Evolutionary conservation across 2,113 vertebrate species (phyloP), one percentile per base, ranked within the genome.

Genomic region (Melanotaenia duboulayi): DNA sequence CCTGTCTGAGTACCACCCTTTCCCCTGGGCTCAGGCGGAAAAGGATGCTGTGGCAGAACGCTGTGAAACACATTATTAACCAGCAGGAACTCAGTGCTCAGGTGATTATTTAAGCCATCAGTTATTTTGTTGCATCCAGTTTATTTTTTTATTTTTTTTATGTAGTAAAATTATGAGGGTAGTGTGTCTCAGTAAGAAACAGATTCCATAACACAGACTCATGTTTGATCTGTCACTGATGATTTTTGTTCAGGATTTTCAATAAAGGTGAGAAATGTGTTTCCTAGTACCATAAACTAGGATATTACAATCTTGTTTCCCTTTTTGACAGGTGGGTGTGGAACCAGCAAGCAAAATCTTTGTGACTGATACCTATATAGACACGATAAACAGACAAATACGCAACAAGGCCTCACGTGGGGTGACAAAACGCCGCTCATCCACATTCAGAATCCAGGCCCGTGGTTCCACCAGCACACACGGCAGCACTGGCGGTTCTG

Each of bases 361-460:
- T 49, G 91, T 94, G 76, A 94, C 92, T 0, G 92, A 94, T 8
- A 25, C 91, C 46, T 93, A 94, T 80, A 93, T 95, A 48, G 75
- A 92, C 0, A 92, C 91, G 55, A 93, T 94, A 83, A 95, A 94
- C 90, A 77, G 35, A 25, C 92, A 94, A 83, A 95, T 94, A 61
- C 85, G 92, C 40, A 84, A 50, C 86, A 93, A 91, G 83, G 80
- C 82, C 14, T 92, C 86, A 0, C 88, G 92, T 0, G 91, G 91
- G 10, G 24, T 83, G 42, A 90, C 83, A 7, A 94, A 91, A 55
- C 89, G 92, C 0, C 87, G 93, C 19, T 83, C 87, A 5, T 94
- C 90, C 3, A 32, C 83, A 0, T 65, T 87, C 51, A 89, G 87
- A 25, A 68, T 91, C 46, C 89, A 92, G 39, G 1, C 71, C 13